Evolutionary conservation across 2,888 invertebrate species (phyloP), one percentile per base, ranked within the genome.

Genomic region (Cistogaster globosa): DNA sequence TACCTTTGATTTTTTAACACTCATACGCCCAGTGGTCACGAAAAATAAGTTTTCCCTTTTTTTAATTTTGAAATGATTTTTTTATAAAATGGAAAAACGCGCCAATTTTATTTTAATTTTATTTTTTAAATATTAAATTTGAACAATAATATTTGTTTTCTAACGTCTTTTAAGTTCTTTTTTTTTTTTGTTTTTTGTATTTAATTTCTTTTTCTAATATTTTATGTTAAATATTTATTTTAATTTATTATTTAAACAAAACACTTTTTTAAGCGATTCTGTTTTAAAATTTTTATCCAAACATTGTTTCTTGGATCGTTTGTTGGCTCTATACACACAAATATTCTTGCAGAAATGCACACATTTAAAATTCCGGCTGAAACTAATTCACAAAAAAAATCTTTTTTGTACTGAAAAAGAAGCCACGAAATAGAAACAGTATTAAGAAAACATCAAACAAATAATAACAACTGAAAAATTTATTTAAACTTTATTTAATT

Each of bases 1-100:
- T 78, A 82, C 82, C 85, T 78, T 65, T 51, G 75, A 82, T 75
- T 78, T 36, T 45, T 65, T 53, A 85, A 78, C 78, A 82, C 78
- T 85, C 85, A 85, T 85, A 85, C 82, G 82, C 60, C 76, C 38
- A 16, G 63, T 48, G 36, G 48, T 0, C 53, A 4, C 32, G 51
- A 18, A 69, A 62, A 62, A 11, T 57, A 5, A 8, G 20, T 69
- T 60, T 63, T 57, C 51, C 26, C 7, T 65, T 42, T 12, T 42
- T 42, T 42, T 3, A 3, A 42, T 7, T 0, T 32, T 42, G 5
- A 3, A 32, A 57, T 26, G 38, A 22, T 60, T 48, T 16, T 48
- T 60, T 53, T 32, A 42, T 69, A 7, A 36, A n/a, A 57, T 5
- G 11, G 11, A 68, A 68, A 81, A 68, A 45, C 20, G 80, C 68